A percentile compares a stretch with the other conserved stretches of the same genome.
Evolutionary conservation across 2,888 invertebrate genomes (phyloP).

Genomic region (Dione vanillae): DNA sequence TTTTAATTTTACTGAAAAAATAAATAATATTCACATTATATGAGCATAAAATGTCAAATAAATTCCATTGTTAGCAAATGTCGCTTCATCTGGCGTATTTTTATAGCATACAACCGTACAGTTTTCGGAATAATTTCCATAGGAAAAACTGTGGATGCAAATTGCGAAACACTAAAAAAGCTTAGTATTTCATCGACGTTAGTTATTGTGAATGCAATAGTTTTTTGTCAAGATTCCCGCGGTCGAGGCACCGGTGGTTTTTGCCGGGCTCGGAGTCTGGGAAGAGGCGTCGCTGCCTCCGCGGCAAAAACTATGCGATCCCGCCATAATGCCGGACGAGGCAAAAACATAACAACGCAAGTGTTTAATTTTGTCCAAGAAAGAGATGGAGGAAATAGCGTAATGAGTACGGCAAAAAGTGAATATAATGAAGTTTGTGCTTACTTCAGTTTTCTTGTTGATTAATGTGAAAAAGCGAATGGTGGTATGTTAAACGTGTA

Average conservation of each 20-base stretch:
- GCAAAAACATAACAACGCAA: conserved; percentile 73
- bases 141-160: conserved; percentile 68
- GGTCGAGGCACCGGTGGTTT: conserved; percentile 58
- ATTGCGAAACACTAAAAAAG: conserved; percentile 73
- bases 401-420: conserved; percentile 81
- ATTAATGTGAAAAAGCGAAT: conserved; percentile 57
- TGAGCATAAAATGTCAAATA: background rate
- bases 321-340: conserved; percentile 70
- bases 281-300: conserved; percentile 66
- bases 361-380: conserved; percentile 83
- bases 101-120: conserved; percentile 36
- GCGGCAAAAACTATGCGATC: conserved; percentile 67
- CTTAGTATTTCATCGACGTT: conserved; percentile 82
- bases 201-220: conserved; percentile 75
- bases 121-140: conserved; percentile 50
- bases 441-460: conserved; percentile 65
- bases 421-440: conserved; percentile 73
- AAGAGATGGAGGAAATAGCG: conserved; percentile 82
- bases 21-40: too few relatives aligned
- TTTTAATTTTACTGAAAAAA: too few relatives aligned
- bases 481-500: conserved; percentile 66
- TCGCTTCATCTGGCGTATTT: background rate
- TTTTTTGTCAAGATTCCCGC: conserved; percentile 63
- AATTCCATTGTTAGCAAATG: conserved; percentile 3
- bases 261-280: conserved; percentile 71